Conservation (phyloP, 2,888 invertebrate genomes). For the Drosophila tripunctata region DNA sequence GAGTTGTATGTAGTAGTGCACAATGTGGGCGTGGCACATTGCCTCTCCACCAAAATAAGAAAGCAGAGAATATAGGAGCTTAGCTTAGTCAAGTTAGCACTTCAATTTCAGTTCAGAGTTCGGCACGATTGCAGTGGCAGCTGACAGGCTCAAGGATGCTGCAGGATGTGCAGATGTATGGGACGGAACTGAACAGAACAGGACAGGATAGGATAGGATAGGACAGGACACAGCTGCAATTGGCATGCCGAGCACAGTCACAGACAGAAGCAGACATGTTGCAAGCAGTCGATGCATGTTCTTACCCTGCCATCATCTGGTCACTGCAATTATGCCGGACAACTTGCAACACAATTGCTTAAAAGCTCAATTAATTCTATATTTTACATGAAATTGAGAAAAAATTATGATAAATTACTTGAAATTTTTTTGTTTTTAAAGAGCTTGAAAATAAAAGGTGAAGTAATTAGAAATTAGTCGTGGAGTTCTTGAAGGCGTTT, state of each 20-base stretch:
- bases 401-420: no score
- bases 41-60: neutral
- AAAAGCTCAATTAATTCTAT: neutral
- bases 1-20: slow-evolving; percentile 4
- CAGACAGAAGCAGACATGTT: neutral
- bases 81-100: slow-evolving; percentile 49
- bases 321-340: slow-evolving; percentile 13
- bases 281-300: slow-evolving; percentile 21
- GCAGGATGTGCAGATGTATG: slow-evolving; percentile 14
- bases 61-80: slow-evolving; percentile 9
- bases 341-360: slow-evolving; percentile 7
- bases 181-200: no score
- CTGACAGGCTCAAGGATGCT: slow-evolving; percentile 32
- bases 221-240: slow-evolving; percentile 46
- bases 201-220: neutral
- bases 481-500: no score
- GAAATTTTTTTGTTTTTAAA: no score
- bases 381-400: no score
- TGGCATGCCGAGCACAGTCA: slow-evolving; percentile 46
- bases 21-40: slow-evolving; percentile 1
- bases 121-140: slow-evolving; percentile 65
- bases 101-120: slow-evolving; percentile 64
- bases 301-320: neutral
- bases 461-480: no score
- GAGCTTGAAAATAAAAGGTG: no score